phyloP scores from a whole-genome alignment of 2,797 vertebrate genomes.

The Botia almorhae region DNA sequence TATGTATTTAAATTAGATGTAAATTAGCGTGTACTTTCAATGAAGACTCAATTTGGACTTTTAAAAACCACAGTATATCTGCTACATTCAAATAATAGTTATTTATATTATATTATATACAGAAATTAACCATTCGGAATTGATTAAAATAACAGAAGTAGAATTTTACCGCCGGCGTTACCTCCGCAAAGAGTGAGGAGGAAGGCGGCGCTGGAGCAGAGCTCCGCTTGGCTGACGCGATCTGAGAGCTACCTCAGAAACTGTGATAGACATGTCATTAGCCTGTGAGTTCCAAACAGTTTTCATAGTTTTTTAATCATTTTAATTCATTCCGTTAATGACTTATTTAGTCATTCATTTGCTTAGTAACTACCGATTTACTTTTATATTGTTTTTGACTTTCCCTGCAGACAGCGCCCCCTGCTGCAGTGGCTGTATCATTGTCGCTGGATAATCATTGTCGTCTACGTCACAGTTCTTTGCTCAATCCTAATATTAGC shows the following conservation, averaged over 20 bases:
- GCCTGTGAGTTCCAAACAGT: slow-evolving; percentile 23
- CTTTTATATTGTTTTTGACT: slow-evolving; percentile 6
- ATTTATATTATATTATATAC: neutral
- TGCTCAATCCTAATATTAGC: slow-evolving; percentile 62
- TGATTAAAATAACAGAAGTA: slow-evolving; percentile 19
- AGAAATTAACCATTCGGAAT: neutral
- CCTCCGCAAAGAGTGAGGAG: slow-evolving; percentile 15
- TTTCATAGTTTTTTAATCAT: neutral
- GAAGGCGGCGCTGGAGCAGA: neutral
- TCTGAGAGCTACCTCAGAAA: slow-evolving; percentile 20
- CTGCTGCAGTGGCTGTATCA: slow-evolving; percentile 61
- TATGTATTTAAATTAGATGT: too few species aligned
- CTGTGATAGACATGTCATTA: slow-evolving; percentile 23
- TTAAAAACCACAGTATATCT: neutral
- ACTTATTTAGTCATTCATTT: neutral
- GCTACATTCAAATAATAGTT: neutral
- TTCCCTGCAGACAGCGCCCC: slow-evolving; percentile 50
- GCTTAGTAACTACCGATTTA: neutral
- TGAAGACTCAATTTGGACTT: too few species aligned
- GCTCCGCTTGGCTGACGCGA: neutral
- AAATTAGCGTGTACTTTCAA: too few species aligned
- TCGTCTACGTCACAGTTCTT: slow-evolving; percentile 64
- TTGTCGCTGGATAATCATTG: slow-evolving; percentile 65
- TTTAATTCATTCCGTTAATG: neutral
- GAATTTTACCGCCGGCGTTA: neutral